phyloP scores from a whole-genome alignment of 2,797 vertebrate genomes.

The Danio kyathit region DNA sequence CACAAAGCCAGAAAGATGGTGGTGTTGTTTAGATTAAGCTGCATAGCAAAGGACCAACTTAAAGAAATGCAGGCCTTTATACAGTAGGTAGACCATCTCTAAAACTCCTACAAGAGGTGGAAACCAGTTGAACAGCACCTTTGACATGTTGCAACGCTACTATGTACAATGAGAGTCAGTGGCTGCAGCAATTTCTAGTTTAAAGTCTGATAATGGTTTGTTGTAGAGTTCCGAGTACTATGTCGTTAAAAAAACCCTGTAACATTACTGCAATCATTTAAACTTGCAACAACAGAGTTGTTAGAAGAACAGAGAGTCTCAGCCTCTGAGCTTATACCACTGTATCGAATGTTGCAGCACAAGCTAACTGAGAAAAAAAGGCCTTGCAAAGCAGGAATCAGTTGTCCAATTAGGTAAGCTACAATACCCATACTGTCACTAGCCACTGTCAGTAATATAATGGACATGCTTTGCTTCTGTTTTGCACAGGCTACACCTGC shows the following conservation, averaged over 20 bases:
- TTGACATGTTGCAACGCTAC: too few species aligned
- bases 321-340: too few species aligned
- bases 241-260: neutral
- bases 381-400: too few species aligned
- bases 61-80: neutral
- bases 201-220: neutral
- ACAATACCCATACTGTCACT: too few species aligned
- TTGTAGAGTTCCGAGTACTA: neutral
- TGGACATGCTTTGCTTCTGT: neutral
- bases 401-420: neutral
- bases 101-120: slow-evolving; percentile 3
- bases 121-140: neutral
- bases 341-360: too few species aligned
- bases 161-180: neutral
- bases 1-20: neutral
- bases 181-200: neutral
- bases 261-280: neutral
- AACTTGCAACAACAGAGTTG: neutral
- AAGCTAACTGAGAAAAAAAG: too few species aligned
- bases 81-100: neutral
- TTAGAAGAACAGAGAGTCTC: neutral
- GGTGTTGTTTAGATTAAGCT: neutral
- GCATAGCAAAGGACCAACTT: slow-evolving; percentile 14
- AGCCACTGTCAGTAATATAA: neutral
- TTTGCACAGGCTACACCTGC: neutral